phyloP scores from a whole-genome alignment of 2,113 vertebrate genomes.

The Tiliqua scincoides region DNA sequence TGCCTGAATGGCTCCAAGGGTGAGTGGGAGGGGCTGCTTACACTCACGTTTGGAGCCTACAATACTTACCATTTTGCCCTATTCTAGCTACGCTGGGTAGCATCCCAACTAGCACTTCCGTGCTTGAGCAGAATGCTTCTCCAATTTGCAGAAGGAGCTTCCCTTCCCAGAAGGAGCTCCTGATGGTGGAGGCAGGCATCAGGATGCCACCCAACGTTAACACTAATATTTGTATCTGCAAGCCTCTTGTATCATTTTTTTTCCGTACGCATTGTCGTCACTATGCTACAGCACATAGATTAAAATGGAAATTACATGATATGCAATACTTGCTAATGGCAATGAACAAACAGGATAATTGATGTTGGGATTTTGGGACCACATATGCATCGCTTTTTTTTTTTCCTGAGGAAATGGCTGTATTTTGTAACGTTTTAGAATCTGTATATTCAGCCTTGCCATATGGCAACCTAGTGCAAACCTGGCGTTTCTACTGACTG shows the following conservation, averaged over 20 bases:
- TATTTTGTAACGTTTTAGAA: constrained; percentile 23
- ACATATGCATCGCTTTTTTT: constrained; percentile 5
- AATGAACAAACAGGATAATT: constrained; percentile 34
- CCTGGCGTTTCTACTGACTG: constrained; percentile 9
- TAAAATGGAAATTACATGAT: constrained; percentile 33
- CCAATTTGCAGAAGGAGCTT: no score
- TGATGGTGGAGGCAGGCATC: no score
- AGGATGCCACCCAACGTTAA: neutral
- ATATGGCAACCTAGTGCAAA: constrained; percentile 14
- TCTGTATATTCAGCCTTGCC: constrained; percentile 15
- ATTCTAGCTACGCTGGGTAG: no score
- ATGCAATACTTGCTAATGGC: constrained; percentile 24
- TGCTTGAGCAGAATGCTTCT: no score
- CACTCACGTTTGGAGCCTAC: no score
- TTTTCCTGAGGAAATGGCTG: constrained; percentile 20
- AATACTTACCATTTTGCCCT: no score
- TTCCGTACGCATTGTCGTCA: neutral
- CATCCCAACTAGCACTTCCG: no score
- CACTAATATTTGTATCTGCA: constrained; percentile 12
- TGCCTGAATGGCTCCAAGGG: no score
- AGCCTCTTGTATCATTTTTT: neutral
- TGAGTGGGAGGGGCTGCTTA: no score
- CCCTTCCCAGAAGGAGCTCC: no score
- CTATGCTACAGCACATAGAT: constrained; percentile 19
- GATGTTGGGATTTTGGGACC: constrained; percentile 31